These are phyloP conservation scores for Zoanthus gigantus DNA, from an alignment of 92 coral and sea anemone species.

Conservation along the genomic window DNA sequence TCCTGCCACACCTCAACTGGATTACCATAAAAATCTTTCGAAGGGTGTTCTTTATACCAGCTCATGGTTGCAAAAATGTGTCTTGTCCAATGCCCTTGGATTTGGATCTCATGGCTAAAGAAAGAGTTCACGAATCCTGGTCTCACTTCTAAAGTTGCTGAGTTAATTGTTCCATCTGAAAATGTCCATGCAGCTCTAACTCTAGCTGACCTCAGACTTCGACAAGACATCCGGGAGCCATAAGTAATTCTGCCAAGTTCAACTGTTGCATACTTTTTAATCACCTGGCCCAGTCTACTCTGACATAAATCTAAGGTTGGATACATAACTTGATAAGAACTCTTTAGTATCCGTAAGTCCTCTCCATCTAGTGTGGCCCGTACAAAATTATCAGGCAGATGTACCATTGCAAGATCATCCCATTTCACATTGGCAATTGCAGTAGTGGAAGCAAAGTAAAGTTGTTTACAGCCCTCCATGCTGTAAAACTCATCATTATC, in stretches of 20 bases:
- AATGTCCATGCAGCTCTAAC: slow-evolving; percentile 59
- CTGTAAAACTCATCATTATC: too few relatives aligned
- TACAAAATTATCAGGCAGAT: too few relatives aligned
- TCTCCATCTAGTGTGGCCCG: too few relatives aligned
- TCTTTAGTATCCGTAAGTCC: too few relatives aligned
- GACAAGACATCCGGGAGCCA: background rate
- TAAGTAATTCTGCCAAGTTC: slow-evolving; percentile 19
- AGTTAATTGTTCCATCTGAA: slow-evolving; percentile 48
- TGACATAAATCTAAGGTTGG: too few relatives aligned
- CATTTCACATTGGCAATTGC: too few relatives aligned
- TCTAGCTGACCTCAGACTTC: slow-evolving; percentile 46
- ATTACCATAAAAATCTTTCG: slow-evolving; percentile 17
- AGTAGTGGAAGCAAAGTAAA: too few relatives aligned
- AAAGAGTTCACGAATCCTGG: slow-evolving; percentile 58
- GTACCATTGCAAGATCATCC: too few relatives aligned
- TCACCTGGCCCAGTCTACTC: background rate
- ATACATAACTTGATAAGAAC: too few relatives aligned
- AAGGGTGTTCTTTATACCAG: slow-evolving; percentile 60
- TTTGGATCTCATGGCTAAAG: slow-evolving; percentile 47
- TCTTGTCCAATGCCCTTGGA: slow-evolving; percentile 23
- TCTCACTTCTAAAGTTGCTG: slow-evolving; percentile 12
- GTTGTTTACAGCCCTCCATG: too few relatives aligned
- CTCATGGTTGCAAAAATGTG: slow-evolving; percentile 51
- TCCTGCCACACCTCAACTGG: slow-evolving; percentile 42
- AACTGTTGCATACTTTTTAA: background rate